Percentiles rank a stretch among this genome's conserved stretches.
These are phyloP conservation scores for Turnix velox DNA, from an alignment of 2,113 vertebrate species.

Conservation along the genomic window DNA sequence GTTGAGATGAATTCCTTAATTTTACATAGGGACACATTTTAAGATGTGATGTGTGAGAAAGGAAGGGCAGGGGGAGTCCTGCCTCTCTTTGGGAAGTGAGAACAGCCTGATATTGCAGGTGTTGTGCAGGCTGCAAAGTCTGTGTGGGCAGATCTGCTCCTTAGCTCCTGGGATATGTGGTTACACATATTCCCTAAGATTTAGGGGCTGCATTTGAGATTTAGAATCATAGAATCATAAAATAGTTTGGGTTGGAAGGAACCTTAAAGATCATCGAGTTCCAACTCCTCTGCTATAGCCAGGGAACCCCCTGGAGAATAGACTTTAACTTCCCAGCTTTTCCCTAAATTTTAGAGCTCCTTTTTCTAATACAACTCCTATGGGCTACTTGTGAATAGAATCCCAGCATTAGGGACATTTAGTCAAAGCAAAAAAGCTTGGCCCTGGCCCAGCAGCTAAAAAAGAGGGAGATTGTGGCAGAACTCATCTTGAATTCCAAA, in stretches of 20 bases:
- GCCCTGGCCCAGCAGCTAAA: background rate
- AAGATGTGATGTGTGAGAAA: background rate
- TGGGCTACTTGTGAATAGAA: background rate
- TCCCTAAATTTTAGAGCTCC: background rate
- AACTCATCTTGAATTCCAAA: conserved; percentile 20
- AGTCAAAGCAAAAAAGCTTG: conserved; percentile 1
- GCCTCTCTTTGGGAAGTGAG: accelerated
- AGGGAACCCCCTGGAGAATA: too few species aligned
- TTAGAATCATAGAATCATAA: too few species aligned
- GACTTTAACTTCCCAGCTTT: background rate
- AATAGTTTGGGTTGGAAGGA: too few species aligned
- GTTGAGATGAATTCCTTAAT: background rate
- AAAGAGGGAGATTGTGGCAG: background rate
- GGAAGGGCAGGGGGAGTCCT: background rate
- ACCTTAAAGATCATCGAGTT: too few species aligned
- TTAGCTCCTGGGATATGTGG: background rate
- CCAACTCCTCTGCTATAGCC: too few species aligned
- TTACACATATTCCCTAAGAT: background rate
- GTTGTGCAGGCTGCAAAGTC: background rate
- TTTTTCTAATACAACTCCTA: background rate
- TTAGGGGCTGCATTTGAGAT: background rate
- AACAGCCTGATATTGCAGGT: background rate
- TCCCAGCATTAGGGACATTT: background rate
- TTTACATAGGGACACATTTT: background rate
- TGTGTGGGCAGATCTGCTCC: background rate